Base-by-base conservation (phyloP, 2,888 invertebrate genomes). In the Drosophila anomelani region DNA sequence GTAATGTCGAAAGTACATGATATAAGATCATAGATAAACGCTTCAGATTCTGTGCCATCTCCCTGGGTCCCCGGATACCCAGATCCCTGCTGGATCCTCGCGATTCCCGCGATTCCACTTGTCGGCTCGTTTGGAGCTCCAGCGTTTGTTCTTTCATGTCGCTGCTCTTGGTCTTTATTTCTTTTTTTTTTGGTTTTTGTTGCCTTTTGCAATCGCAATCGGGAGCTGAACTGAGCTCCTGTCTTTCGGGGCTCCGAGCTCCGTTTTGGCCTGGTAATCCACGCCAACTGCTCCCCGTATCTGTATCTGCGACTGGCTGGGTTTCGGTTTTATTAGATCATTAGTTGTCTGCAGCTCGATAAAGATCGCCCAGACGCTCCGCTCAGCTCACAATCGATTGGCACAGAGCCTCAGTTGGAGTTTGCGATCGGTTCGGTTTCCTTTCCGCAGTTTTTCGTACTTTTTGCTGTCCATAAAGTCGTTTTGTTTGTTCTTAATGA, bases 1-100 rank as follows among this genome's bases (percentile, higher is more conserved):
- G 92, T 92, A 91, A 92, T 91, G 92, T 92, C 92, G 91, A 90
- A 91, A 90, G 86, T 92, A 92, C 92, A 92, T 86, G 92, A 91
- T 91, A 91, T 90, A 90, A 92, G 92, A 92, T 92, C 89, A 77
- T 69, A 90, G 92, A 92, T 92, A 92, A 91, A 90, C 83, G 82
- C 80, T 88, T 85, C 88, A 81, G 85, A 83, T 85, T 87, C 83
- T 79, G 78, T 74, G 78, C 78, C 88, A 85, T 85, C 89, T 89
- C 63, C 68, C n/a, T 46, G 57, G 57, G 41, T 43, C 38, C 43
- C 38, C 38, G 29, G 9, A 3, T 29, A 10, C 46, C 6, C 10
- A 20, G 32, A 51, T 51, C 43, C 32, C 46, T 10, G 15, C 38
- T 12, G 32, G 38, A 12, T 23, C 43, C 29, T 46, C 43, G 20